Percentiles rank a stretch among this genome's conserved stretches.
Evolutionary conservation across 2,888 invertebrate genomes (phyloP).

Genomic region (Trypoxylon attenuatum): DNA sequence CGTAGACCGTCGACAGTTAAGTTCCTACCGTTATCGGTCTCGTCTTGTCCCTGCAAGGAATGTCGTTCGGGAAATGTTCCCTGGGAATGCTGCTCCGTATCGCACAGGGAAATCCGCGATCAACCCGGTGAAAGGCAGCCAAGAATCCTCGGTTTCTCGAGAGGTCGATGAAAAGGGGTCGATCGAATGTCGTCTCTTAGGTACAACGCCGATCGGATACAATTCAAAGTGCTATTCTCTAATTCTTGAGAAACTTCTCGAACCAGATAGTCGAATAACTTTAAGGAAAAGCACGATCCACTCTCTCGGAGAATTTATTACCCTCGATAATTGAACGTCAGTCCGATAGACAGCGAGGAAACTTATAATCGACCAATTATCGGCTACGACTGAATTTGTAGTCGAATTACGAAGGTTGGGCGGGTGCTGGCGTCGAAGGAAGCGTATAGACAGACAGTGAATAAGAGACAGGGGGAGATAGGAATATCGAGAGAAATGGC

Average conservation of each 20-base stretch:
- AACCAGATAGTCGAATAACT: neutral
- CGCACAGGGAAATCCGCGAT: conserved; percentile 17
- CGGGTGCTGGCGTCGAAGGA: neutral
- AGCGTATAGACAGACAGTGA: neutral
- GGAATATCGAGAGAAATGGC: neutral
- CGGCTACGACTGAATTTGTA: neutral
- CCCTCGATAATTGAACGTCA: neutral
- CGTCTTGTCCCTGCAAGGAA: neutral
- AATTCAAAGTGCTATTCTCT: neutral
- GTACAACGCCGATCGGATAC: conserved; percentile 5
- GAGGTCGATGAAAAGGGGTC: conserved; percentile 37
- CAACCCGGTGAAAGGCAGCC: conserved; percentile 48
- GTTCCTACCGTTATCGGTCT: neutral
- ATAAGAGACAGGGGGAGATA: neutral
- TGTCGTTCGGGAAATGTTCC: conserved; percentile 8
- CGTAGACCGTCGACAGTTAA: neutral
- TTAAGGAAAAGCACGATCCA: neutral
- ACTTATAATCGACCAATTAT: neutral
- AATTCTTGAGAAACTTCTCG: neutral
- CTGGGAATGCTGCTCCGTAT: conserved; percentile 10
- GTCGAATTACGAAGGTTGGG: neutral
- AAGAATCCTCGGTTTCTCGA: conserved; percentile 43
- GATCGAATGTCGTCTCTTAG: conserved; percentile 22
- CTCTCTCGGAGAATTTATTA: neutral
- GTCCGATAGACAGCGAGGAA: neutral